Base-by-base conservation (phyloP, 2,113 vertebrate species). In the Phalacrocorax brasilianus region DNA sequence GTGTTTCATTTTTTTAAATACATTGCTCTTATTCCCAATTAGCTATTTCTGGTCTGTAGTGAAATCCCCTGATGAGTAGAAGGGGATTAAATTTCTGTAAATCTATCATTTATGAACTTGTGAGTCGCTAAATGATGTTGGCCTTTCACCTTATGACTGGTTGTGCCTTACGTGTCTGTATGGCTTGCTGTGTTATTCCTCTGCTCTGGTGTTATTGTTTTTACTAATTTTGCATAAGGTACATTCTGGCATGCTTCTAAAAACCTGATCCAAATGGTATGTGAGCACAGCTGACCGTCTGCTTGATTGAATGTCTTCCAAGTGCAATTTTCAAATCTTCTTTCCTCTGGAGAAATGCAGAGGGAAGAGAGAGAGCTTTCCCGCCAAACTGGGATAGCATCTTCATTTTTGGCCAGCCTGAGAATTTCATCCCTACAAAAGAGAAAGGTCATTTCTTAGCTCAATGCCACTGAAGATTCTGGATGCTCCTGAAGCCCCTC, bases 1-100 rank as follows among this genome's bases (percentile, higher is more conserved):
- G 70, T 71, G 75, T 88, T 94, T 93, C 77, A 59, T 96, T 95
- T 93, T 88, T 97, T 95, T 59, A 97, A 94, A 95, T 91, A 76
- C 95, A 65, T 73, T 76, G 28, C 65, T 91, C n/a, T 55, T 89
- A 92, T 85, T 80, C 52, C 71, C 58, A 97, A 96, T 96, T 96
- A 97, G 90, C 95, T 90, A 32, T 97, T 98, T 98, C 96, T 97
- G 97, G 94, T 96, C 86, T 95, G 95, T 71, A 96, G 89, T 94
- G 96, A 97, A 97, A 97, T 97, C 92, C 97, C 97, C 94, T 5
- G 45, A 95, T 93, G 97, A 94, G 93, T 70, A 91, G 47, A 96
- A 94, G 76, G n/a, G 94, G 95, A 97, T 98, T 97, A 94, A 50
- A 96, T 97, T 97, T 95, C 97, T 97, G 95, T 96, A 97, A 98